Conservation (phyloP, 2,888 invertebrate genomes). For the Tuberolachnus salignus region DNA sequence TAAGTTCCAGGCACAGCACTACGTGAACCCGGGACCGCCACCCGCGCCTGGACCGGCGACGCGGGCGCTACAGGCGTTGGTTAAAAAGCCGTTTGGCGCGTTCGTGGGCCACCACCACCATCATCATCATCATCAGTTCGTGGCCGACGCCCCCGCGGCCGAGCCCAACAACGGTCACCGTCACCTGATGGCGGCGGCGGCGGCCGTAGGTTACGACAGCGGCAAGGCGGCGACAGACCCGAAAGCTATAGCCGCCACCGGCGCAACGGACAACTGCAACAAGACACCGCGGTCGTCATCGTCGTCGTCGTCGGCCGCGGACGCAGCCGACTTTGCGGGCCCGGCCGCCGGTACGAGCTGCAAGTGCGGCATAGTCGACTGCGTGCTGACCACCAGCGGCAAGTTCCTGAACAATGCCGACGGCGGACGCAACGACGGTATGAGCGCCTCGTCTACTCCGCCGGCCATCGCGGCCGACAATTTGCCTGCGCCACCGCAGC, state of each 20-base stretch:
- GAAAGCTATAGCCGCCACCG: conserved; percentile 59
- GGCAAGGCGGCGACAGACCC: background rate
- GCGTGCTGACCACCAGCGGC: conserved; percentile 65
- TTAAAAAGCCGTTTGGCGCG: conserved; percentile 37
- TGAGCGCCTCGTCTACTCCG: conserved; percentile 59
- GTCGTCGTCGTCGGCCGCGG: conserved; percentile 48
- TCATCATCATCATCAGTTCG: conserved; percentile 29
- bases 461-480: conserved; percentile 47
- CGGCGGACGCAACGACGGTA: background rate
- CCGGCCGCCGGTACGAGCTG: conserved; percentile 61
- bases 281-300: conserved; percentile 29
- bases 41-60: background rate
- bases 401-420: conserved; percentile 62
- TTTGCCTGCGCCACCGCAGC: conserved; percentile 52
- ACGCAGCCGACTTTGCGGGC: conserved; percentile 58
- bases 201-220: conserved; percentile 60
- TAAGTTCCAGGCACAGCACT: conserved; percentile 47
- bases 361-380: conserved; percentile 66
- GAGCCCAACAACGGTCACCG: conserved; percentile 63
- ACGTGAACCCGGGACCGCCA: conserved; percentile 4
- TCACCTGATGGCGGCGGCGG: background rate
- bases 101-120: conserved; percentile 33
- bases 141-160: conserved; percentile 60
- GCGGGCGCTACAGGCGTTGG: conserved; percentile 24
- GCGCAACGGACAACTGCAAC: conserved; percentile 64